Evolutionary conservation across 2,797 vertebrate species (phyloP), one percentile per base, ranked within the genome.

Genomic region (Lacerta viridis): DNA sequence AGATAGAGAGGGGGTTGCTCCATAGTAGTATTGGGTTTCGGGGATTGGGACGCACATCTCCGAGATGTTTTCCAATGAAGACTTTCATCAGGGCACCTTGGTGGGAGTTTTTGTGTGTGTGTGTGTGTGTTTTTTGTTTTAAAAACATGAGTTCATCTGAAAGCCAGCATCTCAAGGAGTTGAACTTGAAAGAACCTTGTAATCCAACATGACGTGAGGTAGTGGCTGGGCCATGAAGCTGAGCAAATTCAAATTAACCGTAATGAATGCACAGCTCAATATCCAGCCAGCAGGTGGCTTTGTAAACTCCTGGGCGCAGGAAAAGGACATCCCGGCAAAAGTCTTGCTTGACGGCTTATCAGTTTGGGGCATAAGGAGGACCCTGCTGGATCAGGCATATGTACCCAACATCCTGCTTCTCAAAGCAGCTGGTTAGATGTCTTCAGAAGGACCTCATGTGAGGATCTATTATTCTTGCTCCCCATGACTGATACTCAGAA

Each of bases 241-340:
- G 64, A 86, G 64, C 64, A 86, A 79, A 80, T 79, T 50, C 74
- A 77, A 66, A 66, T 77, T 66, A 71, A 55, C 46, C n/a, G 41
- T 55, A 68, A 71, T 59, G 76, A 86, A 80, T 4, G 64, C 64
- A 71, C 74, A 71, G n/a, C 76, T 71, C 61, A 55, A 71, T 80
- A 80, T 80, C 76, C n/a, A 80, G n/a, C 43, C 64, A 43, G 76
- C 75, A 86, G 43, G 61, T 29, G 43, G 11, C 61, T 68, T 69
- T 18, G 1, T 50, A 43, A 86, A 86, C 66, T 86, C 66, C 66
- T 27, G 20, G 66, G 43, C 23, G 7, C 4, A 71, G 10, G 76
- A 36, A 36, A 5, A 69, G 23, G 76, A 29, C 25, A 41, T 18
- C 77, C 66, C 9, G 1, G 11, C n/a, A 18, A n/a, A 59, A 1